Percentiles rank a stretch among this genome's conserved stretches.
Conservation (phyloP, 2,888 invertebrate genomes). For the Hanleya hanleyi region DNA sequence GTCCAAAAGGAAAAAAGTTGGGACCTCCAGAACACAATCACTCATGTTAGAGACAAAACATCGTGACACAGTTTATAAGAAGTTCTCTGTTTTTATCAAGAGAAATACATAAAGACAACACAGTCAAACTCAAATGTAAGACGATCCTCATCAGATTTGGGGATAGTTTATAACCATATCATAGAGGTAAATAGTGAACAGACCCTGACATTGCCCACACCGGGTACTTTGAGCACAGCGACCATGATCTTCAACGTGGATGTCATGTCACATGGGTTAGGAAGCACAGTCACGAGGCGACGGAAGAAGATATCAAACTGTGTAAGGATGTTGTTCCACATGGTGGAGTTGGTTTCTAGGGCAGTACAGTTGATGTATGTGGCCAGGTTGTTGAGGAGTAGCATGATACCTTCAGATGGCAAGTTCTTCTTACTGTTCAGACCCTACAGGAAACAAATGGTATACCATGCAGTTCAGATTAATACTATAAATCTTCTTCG, state of each 20-base stretch:
- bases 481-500: too few species aligned
- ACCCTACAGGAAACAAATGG: conserved; percentile 73
- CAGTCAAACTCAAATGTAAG: too few species aligned
- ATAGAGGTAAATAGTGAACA: too few species aligned
- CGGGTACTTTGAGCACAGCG: conserved; percentile 85
- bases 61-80: too few species aligned
- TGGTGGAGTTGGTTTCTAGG: conserved; percentile 81
- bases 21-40: too few species aligned
- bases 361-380: conserved; percentile 94
- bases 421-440: conserved; percentile 86
- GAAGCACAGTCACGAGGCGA: conserved; percentile 66
- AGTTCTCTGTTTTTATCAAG: too few species aligned
- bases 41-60: too few species aligned
- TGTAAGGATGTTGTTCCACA: conserved; percentile 87
- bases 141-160: too few species aligned
- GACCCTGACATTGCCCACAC: conserved; percentile 87
- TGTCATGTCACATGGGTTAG: conserved; percentile 70
- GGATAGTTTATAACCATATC: too few species aligned
- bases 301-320: conserved; percentile 92
- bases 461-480: too few species aligned
- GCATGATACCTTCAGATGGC: conserved; percentile 79
- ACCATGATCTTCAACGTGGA: conserved; percentile 74
- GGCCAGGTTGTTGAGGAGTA: conserved; percentile 91
- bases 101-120: too few species aligned
- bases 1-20: too few species aligned